These are phyloP conservation scores for Drosophila nigromelanica DNA, from an alignment of 1,140 invertebrate genomes.

Conservation along the genomic window DNA sequence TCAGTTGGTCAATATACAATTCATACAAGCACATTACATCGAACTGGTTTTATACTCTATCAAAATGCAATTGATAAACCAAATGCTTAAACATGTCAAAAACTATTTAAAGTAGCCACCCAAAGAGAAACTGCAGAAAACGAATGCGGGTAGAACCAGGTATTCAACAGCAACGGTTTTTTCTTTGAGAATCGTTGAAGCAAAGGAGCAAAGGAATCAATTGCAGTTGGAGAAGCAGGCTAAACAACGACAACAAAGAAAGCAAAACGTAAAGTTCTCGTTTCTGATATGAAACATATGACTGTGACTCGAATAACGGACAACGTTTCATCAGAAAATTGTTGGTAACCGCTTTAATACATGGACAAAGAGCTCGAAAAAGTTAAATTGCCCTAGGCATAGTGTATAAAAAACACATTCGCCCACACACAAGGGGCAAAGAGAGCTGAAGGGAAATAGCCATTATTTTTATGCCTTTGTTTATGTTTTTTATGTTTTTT, in stretches of 20 bases:
- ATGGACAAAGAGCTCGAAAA: neutral
- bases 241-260: neutral
- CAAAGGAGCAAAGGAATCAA: neutral
- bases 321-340: neutral
- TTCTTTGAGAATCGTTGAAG: too few relatives aligned
- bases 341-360: neutral
- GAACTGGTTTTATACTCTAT: neutral
- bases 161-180: too few relatives aligned
- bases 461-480: conserved; percentile 58
- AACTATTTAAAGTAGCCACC: too few relatives aligned
- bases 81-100: too few relatives aligned
- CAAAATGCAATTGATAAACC: too few relatives aligned
- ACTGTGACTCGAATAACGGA: too few relatives aligned
- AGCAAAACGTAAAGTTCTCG: too few relatives aligned
- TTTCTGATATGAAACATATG: too few relatives aligned
- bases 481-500: conserved; percentile 27
- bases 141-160: too few relatives aligned
- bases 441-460: conserved; percentile 16
- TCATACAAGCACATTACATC: neutral
- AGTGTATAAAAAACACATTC: conserved; percentile 21
- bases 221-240: neutral
- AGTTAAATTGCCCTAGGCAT: conserved; percentile 8
- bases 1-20: conserved; percentile 5
- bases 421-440: neutral
- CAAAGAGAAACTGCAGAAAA: too few relatives aligned